Percentiles rank a stretch among this genome's conserved stretches.
Conservation (phyloP, 2,113 vertebrate species). For the Atractosteus spatula region DNA sequence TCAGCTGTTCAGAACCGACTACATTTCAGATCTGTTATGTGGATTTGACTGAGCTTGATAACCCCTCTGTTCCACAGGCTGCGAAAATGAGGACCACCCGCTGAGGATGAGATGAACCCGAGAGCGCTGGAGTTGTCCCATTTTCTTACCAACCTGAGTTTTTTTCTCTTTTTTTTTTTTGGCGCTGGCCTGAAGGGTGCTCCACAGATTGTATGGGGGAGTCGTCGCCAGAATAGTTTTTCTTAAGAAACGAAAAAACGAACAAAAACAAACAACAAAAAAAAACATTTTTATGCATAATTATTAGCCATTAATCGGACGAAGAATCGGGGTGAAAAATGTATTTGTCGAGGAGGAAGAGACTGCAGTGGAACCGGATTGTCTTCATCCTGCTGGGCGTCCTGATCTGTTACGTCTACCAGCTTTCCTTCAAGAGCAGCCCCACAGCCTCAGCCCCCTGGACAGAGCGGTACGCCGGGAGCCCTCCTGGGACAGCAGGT, state of each 20-base stretch:
- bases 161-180: slow-evolving; percentile 5
- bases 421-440: slow-evolving; percentile 67
- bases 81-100: slow-evolving; percentile 15
- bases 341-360: slow-evolving; percentile 67
- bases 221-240: slow-evolving; percentile 26
- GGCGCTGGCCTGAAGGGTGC: not conserved
- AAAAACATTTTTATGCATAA: slow-evolving; percentile 34
- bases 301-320: too few species aligned
- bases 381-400: slow-evolving; percentile 76
- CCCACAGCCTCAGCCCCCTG: slow-evolving; percentile 58
- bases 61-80: slow-evolving; percentile 25
- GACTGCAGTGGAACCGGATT: slow-evolving; percentile 70
- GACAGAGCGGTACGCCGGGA: slow-evolving; percentile 50
- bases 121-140: slow-evolving; percentile 19
- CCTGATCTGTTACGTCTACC: slow-evolving; percentile 74
- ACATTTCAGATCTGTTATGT: not conserved
- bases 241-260: too few species aligned
- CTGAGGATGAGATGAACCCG: slow-evolving; percentile 58
- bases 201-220: slow-evolving; percentile 23
- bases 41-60: slow-evolving; percentile 16
- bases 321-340: slow-evolving; percentile 47
- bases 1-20: not conserved
- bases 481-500: slow-evolving; percentile 40
- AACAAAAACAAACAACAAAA: too few species aligned
- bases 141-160: slow-evolving; percentile 35